Conservation (phyloP, 2,888 invertebrate genomes). For the Cataglyphis rosenhaueri region DNA sequence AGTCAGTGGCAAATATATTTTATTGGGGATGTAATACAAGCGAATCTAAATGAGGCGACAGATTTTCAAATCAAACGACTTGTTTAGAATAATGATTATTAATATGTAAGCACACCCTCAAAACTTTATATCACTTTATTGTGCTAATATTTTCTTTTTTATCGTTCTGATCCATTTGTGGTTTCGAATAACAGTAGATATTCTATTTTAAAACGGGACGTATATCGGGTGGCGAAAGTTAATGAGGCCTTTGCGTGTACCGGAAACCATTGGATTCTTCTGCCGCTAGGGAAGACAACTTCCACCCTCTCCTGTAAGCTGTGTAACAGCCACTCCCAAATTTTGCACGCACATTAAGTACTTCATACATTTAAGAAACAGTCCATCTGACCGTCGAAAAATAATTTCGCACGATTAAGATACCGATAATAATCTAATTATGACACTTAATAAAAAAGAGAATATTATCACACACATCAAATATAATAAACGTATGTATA, state of each 20-base stretch:
- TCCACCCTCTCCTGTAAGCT: constrained; percentile 55
- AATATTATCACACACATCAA: not conserved
- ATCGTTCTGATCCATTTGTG: constrained; percentile 33
- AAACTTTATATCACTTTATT: not conserved
- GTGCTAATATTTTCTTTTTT: not conserved
- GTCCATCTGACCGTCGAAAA: constrained; percentile 53
- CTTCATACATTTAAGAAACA: constrained; percentile 71
- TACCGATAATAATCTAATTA: constrained; percentile 45
- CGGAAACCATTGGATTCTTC: constrained; percentile 76
- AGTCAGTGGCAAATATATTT: not conserved
- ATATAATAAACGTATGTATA: not conserved
- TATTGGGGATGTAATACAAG: not conserved
- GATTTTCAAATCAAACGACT: constrained; percentile 8
- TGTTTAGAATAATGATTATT: not conserved
- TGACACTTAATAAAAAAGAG: not conserved
- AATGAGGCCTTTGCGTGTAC: constrained; percentile 82
- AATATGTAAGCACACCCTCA: not conserved
- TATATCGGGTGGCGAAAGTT: constrained; percentile 76
- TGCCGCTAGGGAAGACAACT: constrained; percentile 65
- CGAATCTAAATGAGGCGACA: not conserved
- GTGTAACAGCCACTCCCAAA: constrained; percentile 77
- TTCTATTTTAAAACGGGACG: constrained; percentile 65
- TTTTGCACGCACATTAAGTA: constrained; percentile 78
- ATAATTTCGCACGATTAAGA: constrained; percentile 53
- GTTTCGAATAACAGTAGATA: constrained; percentile 52